Base-by-base conservation (phyloP, 1,140 invertebrate species). In the Atta colombica region DNA sequence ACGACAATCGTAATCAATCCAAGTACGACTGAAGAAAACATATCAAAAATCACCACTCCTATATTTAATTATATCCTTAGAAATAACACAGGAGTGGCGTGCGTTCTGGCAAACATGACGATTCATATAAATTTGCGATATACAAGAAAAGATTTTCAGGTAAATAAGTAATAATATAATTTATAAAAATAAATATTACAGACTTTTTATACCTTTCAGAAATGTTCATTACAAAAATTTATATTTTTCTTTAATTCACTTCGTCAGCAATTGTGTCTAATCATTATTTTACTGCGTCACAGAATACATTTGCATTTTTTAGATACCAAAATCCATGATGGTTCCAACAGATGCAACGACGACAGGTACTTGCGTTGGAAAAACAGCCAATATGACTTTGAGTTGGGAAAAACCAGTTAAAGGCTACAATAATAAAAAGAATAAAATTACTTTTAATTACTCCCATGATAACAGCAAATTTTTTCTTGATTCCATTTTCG, bases 391-490 rank as follows among this genome's bases (percentile, higher is more conserved):
- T 25, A 72, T 82, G 12, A 61, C 6, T 49, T 31, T 82, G 14
- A 72, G 55, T 49, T 82, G 80, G 66, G 2, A 82, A 39, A 1
- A 82, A 39, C 0, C 51, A 16, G 8, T 5, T 45, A n/a, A 81
- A 82, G 4, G 5, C 0, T 16, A 21, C 12, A n/a, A 10, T 4
- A n/a, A 60, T 53, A 72, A 72, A 0, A 6, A 61, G 58, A 82
- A 74, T 49, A 49, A n/a, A 61, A 82, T 82, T 39, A 49, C 4
- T 49, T 82, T 72, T 49, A 7, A 16, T 49, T 82, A 74, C 0
- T 3, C 1, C 12, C 39, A 35, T 2, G 14, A 61, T 31, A 69
- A 35, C 3, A 53, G 0, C 1, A 49, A 2, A 1, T 82, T 60
- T 18, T 72, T 72, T 2, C 65, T 72, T 28, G 12, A 71, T 31